Conservation (phyloP, 2,888 invertebrate species). For the Drosophila tripunctata region DNA sequence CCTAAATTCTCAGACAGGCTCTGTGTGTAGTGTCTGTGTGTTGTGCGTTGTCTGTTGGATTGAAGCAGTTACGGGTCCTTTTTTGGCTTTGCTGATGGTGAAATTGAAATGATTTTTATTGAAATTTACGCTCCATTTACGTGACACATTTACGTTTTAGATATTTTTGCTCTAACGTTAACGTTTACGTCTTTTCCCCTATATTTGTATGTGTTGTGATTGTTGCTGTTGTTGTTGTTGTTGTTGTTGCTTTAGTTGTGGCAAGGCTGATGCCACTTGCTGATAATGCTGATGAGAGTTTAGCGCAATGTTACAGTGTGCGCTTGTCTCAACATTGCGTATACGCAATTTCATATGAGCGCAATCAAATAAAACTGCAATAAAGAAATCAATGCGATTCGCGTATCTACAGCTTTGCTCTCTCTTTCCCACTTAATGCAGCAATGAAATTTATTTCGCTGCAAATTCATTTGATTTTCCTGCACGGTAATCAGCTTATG, state of each 20-base stretch:
- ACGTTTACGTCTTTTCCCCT: constrained; percentile 25
- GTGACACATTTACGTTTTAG: constrained; percentile 79
- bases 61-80: constrained; percentile 55
- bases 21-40: too few relatives aligned
- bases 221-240: constrained; percentile 13
- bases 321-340: constrained; percentile 70
- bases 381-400: constrained; percentile 77
- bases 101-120: constrained; percentile 81
- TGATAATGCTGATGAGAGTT: constrained; percentile 73
- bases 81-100: constrained; percentile 57
- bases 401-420: background rate
- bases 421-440: constrained; percentile 40
- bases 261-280: constrained; percentile 49
- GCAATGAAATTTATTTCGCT: constrained; percentile 58
- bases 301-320: constrained; percentile 41
- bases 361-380: constrained; percentile 78
- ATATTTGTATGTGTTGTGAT: constrained; percentile 24
- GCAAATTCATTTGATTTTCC: constrained; percentile 65
- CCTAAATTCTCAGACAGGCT: constrained; percentile 24
- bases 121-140: constrained; percentile 81
- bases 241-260: constrained; percentile 23
- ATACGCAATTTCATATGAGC: constrained; percentile 76
- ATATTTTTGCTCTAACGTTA: constrained; percentile 65
- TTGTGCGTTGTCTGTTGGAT: too few relatives aligned
- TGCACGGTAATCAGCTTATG: constrained; percentile 69